These are phyloP conservation scores for Drosophila prostipennis DNA, from an alignment of 2,888 invertebrate genomes.

Conservation along the genomic window DNA sequence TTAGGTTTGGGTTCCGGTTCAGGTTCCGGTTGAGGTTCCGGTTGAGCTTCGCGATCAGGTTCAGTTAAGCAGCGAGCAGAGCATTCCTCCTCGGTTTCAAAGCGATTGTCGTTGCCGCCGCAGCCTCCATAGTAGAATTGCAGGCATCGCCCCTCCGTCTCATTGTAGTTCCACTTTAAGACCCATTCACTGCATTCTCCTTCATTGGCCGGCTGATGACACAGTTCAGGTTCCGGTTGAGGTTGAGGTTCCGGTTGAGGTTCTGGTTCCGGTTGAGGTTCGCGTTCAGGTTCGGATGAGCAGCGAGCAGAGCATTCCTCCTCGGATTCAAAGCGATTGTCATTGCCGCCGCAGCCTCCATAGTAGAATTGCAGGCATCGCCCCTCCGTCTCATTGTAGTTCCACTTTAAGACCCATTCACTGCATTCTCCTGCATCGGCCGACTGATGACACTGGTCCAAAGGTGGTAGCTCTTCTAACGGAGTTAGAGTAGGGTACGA, in stretches of 20 bases:
- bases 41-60: slow-evolving; percentile 13
- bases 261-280: slow-evolving; percentile 59
- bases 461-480: too few relatives aligned
- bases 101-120: slow-evolving; percentile 95
- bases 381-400: slow-evolving; percentile 86
- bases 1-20: too few relatives aligned
- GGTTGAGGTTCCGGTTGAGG: slow-evolving; percentile 62
- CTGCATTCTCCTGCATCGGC: slow-evolving; percentile 90
- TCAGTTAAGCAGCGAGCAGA: slow-evolving; percentile 80
- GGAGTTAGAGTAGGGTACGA: too few relatives aligned
- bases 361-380: slow-evolving; percentile 94
- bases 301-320: slow-evolving; percentile 85
- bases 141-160: slow-evolving; percentile 86
- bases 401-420: slow-evolving; percentile 90
- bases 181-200: slow-evolving; percentile 91
- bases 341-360: slow-evolving; percentile 95
- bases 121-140: slow-evolving; percentile 96
- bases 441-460: too few relatives aligned
- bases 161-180: slow-evolving; percentile 90
- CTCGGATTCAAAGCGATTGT: slow-evolving; percentile 91
- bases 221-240: slow-evolving; percentile 62
- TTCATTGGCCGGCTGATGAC: slow-evolving; percentile 83
- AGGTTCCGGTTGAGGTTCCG: slow-evolving; percentile 9
- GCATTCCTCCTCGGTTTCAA: slow-evolving; percentile 85
- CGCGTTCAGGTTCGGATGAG: slow-evolving; percentile 76